Evolutionary conservation across 2,113 vertebrate genomes (phyloP).

Genomic region (Leucosticte australis): DNA sequence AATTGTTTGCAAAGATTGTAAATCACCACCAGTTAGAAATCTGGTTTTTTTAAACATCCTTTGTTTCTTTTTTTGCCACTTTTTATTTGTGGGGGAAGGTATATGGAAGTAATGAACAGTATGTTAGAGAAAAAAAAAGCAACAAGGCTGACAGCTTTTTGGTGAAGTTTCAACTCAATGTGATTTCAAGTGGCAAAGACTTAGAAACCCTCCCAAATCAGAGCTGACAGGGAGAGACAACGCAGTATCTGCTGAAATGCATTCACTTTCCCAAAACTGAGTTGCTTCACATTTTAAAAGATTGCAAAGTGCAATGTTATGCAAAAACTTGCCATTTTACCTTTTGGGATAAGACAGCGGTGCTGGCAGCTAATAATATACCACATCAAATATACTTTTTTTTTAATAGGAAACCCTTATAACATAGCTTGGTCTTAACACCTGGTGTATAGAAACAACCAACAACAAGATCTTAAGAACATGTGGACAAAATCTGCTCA

Average conservation of each 20-base stretch:
- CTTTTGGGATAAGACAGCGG: neutral
- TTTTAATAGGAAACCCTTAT: constrained; percentile 23
- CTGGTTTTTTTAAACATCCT: neutral
- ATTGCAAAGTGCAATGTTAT: neutral
- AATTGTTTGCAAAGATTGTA: constrained; percentile 15
- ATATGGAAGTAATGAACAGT: constrained; percentile 50
- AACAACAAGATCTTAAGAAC: constrained; percentile 58
- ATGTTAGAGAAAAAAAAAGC: neutral
- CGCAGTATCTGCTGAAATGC: neutral
- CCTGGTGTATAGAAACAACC: constrained; percentile 40
- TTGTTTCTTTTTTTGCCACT: neutral
- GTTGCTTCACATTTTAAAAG: neutral
- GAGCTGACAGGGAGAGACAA: neutral
- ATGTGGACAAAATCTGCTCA: constrained; percentile 65
- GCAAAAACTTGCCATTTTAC: neutral
- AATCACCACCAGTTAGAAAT: neutral
- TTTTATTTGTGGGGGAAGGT: constrained; percentile 18
- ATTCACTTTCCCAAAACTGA: neutral
- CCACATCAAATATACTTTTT: constrained; percentile 32
- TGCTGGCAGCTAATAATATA: constrained; percentile 8
- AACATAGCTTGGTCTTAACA: constrained; percentile 42
- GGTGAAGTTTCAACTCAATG: constrained; percentile 14
- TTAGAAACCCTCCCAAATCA: neutral
- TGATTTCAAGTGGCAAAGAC: constrained; percentile 30
- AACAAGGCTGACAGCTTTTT: constrained; percentile 7